Evolutionary conservation across 64 coral and sea anemone species (phyloP).

Genomic region (Montipora cactus): DNA sequence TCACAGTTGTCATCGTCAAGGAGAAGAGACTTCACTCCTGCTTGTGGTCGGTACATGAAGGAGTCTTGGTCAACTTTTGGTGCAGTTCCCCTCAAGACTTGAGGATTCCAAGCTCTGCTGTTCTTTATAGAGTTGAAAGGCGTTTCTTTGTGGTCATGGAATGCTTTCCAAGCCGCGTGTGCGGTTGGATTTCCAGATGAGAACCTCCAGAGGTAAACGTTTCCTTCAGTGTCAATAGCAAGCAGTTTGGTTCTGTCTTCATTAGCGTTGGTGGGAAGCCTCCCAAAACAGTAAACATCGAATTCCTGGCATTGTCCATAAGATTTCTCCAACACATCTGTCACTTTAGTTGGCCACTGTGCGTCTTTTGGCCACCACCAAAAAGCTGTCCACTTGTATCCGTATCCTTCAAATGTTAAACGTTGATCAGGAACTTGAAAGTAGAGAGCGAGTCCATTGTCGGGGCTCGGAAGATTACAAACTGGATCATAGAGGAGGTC

Average conservation of each 20-base stretch:
- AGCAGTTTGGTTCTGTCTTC: slow-evolving; percentile 71
- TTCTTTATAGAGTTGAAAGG: slow-evolving; percentile 33
- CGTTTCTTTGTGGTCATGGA: slow-evolving; percentile 71
- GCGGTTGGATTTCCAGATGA: slow-evolving; percentile 75
- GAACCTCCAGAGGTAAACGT: slow-evolving; percentile 73
- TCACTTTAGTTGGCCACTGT: slow-evolving; percentile 47
- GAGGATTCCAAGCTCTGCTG: slow-evolving; percentile 71
- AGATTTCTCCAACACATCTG: slow-evolving; percentile 67
- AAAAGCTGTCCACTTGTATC: slow-evolving; percentile 72
- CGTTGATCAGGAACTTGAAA: slow-evolving; percentile 39
- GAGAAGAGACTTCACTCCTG: slow-evolving; percentile 72
- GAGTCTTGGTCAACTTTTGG: slow-evolving; percentile 43
- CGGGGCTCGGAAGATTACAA: slow-evolving; percentile 57
- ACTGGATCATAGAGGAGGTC: slow-evolving; percentile 60
- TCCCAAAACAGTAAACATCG: slow-evolving; percentile 73
- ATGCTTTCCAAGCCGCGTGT: slow-evolving; percentile 75
- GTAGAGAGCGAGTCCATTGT: slow-evolving; percentile 63
- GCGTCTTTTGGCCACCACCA: slow-evolving; percentile 88
- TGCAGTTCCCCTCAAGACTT: slow-evolving; percentile 52
- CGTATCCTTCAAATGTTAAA: slow-evolving; percentile 57
- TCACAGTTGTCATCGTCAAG: slow-evolving; percentile 77
- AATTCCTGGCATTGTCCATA: slow-evolving; percentile 64
- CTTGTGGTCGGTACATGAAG: slow-evolving; percentile 56
- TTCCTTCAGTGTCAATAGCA: slow-evolving; percentile 73
- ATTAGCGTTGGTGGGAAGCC: slow-evolving; percentile 42